Percentiles rank a stretch among this genome's conserved stretches.
Conservation (phyloP, 37 sponge, comb jelly and placozoan species). For the Geodia barretti region DNA sequence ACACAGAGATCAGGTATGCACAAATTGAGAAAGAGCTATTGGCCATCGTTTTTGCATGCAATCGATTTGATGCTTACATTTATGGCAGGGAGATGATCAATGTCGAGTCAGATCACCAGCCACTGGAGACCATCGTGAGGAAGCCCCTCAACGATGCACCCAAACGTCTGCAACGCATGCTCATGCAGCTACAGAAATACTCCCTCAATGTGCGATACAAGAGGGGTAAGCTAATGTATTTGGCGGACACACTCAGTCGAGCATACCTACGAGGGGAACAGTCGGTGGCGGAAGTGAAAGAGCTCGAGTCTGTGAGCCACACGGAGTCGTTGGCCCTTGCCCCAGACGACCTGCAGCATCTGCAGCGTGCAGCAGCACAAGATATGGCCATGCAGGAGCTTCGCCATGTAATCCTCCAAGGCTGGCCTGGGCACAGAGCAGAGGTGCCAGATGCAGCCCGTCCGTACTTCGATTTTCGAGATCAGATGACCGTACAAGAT, state of each 20-base stretch:
- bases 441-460: background rate
- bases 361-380: background rate
- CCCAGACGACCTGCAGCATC: background rate
- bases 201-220: slow-evolving; percentile 23
- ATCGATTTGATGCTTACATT: slow-evolving; percentile 40
- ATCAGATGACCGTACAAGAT: slow-evolving; percentile 41
- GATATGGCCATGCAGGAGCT: slow-evolving; percentile 23
- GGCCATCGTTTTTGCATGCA: slow-evolving; percentile 55
- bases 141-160: slow-evolving; percentile 60
- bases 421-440: slow-evolving; percentile 40
- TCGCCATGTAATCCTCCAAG: background rate
- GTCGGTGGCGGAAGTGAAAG: background rate
- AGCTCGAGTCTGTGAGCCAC: slow-evolving; percentile 24
- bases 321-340: slow-evolving; percentile 13
- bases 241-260: slow-evolving; percentile 51
- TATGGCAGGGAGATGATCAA: slow-evolving; percentile 31
- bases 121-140: slow-evolving; percentile 25
- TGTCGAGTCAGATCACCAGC: slow-evolving; percentile 54
- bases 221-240: slow-evolving; percentile 23
- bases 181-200: slow-evolving; percentile 47
- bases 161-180: slow-evolving; percentile 46
- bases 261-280: slow-evolving; percentile 20
- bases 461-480: slow-evolving; percentile 36
- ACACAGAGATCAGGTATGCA: slow-evolving; percentile 38
- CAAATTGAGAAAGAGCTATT: slow-evolving; percentile 63